Base-by-base conservation (phyloP, 2,113 vertebrate genomes). In the Sinocyclocheilus rhinocerous region DNA sequence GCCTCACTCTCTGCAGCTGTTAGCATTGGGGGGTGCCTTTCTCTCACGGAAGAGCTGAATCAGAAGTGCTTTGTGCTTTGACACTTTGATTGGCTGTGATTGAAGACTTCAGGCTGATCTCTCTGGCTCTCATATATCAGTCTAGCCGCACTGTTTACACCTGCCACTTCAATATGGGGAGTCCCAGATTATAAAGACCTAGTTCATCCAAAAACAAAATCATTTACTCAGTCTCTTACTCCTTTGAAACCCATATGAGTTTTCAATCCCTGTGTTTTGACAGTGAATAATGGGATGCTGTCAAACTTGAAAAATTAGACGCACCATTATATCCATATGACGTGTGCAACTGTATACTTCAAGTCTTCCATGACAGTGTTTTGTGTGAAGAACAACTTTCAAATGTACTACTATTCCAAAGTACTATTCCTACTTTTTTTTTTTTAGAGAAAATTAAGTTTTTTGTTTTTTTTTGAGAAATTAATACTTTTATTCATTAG, bases 1-100 rank as follows among this genome's bases (percentile, higher is more conserved):
- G 22, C 4, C 13, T 78, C 18, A 8, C 9, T n/a, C 20, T 42
- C 70, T 26, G 42, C 73, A 76, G 42, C 39, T 76, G 42, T 76
- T 76, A 50, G 42, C n/a, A n/a, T 2, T 76, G 73, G 22, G 73
- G 15, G 42, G 73, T 76, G 57, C 6, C 20, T 80, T 36, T 80
- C 57, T 80, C 77, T 80, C 77, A 59, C 11, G 22, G 33, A 80
- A 80, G 36, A 61, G 29, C 20, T 61, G 77, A 79, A 75, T 24
- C 72, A 75, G 42, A 75, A 6, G 1, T 2, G 9, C 42, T 45
- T 45, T 55, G 29, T 78, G 18, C 22, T 42, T 42, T 61, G 77
- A 63, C 77, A 24, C 36, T 63, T 80, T 80, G 57, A 61, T 39
- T 59, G 52, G 6, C 52, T 39, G 48, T 79, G 76, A 79, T 80